A percentile compares a stretch with the other conserved stretches of the same genome.
phyloP scores from a whole-genome alignment of 2,888 invertebrate species.

The Pristionchus exspectatus region DNA sequence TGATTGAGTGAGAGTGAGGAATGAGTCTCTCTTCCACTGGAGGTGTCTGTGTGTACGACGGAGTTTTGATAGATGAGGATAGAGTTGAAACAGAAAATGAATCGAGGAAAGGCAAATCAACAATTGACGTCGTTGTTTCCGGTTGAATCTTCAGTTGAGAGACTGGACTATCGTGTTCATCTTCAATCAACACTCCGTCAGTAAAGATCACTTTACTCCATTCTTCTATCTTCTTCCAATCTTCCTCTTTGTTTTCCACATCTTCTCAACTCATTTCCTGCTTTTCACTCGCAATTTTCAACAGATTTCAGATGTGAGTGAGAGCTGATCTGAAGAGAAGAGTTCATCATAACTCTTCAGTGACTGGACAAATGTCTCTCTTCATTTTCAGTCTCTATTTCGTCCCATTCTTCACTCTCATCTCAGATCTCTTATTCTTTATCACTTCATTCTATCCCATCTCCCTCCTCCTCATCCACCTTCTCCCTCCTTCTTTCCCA shows the following conservation, averaged over 20 bases:
- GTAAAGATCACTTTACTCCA: background rate
- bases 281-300: background rate
- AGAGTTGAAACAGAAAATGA: background rate
- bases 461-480: background rate
- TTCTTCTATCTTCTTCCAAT: background rate
- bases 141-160: background rate
- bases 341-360: background rate
- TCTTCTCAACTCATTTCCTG: conserved; percentile 1
- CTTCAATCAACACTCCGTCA: background rate
- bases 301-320: background rate
- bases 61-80: conserved; percentile 34
- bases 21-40: background rate
- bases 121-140: conserved; percentile 11
- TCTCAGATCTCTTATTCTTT: background rate
- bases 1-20: background rate
- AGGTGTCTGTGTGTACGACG: conserved; percentile 29
- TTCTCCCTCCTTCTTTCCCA: background rate
- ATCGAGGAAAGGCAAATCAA: background rate
- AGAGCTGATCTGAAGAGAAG: background rate
- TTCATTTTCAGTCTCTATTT: conserved; percentile 8
- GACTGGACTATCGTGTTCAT: background rate
- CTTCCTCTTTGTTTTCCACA: background rate
- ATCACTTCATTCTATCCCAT: conserved; percentile 34
- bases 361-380: background rate
- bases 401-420: background rate